A percentile compares a stretch with the other conserved stretches of the same genome.
These are phyloP conservation scores for Labeo calbasu DNA, from an alignment of 2,797 vertebrate genomes.

Conservation along the genomic window DNA sequence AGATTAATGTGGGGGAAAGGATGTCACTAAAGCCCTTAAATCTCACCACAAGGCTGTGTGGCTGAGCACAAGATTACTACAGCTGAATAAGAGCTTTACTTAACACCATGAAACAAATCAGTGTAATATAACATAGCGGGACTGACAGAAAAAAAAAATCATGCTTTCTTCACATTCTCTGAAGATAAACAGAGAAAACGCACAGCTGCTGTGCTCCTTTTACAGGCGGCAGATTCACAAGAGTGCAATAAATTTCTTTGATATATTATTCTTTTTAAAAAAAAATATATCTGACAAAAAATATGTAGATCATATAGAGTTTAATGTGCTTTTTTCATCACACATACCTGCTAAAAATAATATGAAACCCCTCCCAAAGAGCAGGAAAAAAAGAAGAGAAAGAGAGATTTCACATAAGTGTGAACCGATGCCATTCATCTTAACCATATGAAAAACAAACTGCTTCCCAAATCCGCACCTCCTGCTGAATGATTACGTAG, in stretches of 20 bases:
- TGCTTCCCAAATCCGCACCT: constrained; percentile 13
- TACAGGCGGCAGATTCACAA: neutral
- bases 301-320: neutral
- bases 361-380: too few species aligned
- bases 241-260: neutral
- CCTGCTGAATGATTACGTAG: constrained; percentile 20
- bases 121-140: constrained; percentile 59
- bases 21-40: constrained; percentile 70
- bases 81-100: constrained; percentile 58
- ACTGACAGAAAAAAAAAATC: neutral
- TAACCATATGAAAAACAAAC: neutral
- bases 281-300: neutral
- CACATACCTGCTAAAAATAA: neutral
- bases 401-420: neutral
- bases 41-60: constrained; percentile 58
- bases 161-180: constrained; percentile 1
- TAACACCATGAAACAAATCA: constrained; percentile 61
- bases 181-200: constrained; percentile 12
- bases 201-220: neutral
- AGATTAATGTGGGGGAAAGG: constrained; percentile 65
- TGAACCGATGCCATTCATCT: neutral
- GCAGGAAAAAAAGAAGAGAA: neutral
- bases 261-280: neutral
- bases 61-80: constrained; percentile 66
- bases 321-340: neutral